Evolutionary conservation across 2,888 invertebrate species (phyloP).

Genomic region (Drosophila mercatorum): DNA sequence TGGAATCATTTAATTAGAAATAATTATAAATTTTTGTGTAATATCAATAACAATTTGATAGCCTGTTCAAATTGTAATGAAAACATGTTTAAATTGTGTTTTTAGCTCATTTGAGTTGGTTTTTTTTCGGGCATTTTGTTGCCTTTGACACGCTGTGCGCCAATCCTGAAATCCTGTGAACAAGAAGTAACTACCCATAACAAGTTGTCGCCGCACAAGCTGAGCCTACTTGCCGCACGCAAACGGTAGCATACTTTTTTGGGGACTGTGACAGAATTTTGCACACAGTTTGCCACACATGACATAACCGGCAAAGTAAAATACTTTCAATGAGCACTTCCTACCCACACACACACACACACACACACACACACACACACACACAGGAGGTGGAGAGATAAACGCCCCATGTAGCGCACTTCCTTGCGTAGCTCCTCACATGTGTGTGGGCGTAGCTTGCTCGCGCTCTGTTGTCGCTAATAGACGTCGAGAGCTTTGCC

Average conservation of each 20-base stretch:
- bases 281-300: slow-evolving; percentile 46
- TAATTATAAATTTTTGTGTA: too few relatives aligned
- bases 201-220: not conserved
- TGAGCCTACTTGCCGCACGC: slow-evolving; percentile 1
- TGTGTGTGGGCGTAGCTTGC: not conserved
- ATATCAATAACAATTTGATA: not conserved
- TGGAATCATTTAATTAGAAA: too few relatives aligned
- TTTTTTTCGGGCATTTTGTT: too few relatives aligned
- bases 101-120: not conserved
- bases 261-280: slow-evolving; percentile 45
- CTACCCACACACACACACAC: slow-evolving; percentile 27
- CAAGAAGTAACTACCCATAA: slow-evolving; percentile 11
- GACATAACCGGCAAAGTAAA: slow-evolving; percentile 59
- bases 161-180: slow-evolving; percentile 20
- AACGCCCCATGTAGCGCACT: slow-evolving; percentile 41
- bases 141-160: slow-evolving; percentile 13
- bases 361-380: not conserved
- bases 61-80: not conserved
- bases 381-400: slow-evolving; percentile 4
- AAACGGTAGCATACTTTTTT: slow-evolving; percentile 55
- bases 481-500: slow-evolving; percentile 53
- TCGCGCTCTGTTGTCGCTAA: slow-evolving; percentile 41
- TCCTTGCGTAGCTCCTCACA: slow-evolving; percentile 41
- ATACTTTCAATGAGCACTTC: slow-evolving; percentile 70
- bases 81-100: not conserved